phyloP scores from a whole-genome alignment of 2,113 vertebrate genomes.

The Nymphicus hollandicus region DNA sequence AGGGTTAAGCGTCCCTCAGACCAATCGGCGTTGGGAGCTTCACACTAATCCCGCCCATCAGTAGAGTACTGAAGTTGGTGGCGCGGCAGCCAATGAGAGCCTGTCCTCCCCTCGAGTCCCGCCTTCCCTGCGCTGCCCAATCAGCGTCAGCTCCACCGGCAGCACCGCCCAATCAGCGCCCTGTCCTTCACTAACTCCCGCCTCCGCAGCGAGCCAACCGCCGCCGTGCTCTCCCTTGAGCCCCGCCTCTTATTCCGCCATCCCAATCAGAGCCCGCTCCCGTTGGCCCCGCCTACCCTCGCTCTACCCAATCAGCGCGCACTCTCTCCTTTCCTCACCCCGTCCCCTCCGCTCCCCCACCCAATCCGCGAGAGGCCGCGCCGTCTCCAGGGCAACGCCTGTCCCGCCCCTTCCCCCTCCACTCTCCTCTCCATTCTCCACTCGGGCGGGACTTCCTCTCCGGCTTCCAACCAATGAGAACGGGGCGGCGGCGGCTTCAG shows the following conservation, averaged over 20 bases:
- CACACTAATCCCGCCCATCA: background rate
- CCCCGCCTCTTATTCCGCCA: background rate
- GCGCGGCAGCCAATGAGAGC: background rate
- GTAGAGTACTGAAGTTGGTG: too few species aligned
- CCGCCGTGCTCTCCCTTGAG: background rate
- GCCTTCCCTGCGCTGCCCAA: background rate
- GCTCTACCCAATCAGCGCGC: background rate
- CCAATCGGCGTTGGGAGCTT: background rate
- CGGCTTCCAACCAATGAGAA: background rate
- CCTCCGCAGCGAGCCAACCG: background rate
- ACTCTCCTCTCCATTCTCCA: background rate
- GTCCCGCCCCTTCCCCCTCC: background rate
- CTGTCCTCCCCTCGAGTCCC: fast-evolving
- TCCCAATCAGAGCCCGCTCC: background rate
- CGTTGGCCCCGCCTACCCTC: fast-evolving
- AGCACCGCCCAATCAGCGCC: background rate
- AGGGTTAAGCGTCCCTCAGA: fast-evolving
- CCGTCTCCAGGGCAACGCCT: background rate
- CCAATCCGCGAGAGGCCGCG: background rate
- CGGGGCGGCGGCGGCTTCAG: too few species aligned
- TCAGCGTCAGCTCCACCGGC: too few species aligned
- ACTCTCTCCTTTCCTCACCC: fast-evolving
- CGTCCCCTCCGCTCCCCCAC: background rate
- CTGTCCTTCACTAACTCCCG: background rate
- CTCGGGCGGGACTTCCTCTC: background rate